Percentiles rank a stretch among this genome's conserved stretches.
Conservation (phyloP, 1,140 invertebrate genomes). For the Babylonia areolata region DNA sequence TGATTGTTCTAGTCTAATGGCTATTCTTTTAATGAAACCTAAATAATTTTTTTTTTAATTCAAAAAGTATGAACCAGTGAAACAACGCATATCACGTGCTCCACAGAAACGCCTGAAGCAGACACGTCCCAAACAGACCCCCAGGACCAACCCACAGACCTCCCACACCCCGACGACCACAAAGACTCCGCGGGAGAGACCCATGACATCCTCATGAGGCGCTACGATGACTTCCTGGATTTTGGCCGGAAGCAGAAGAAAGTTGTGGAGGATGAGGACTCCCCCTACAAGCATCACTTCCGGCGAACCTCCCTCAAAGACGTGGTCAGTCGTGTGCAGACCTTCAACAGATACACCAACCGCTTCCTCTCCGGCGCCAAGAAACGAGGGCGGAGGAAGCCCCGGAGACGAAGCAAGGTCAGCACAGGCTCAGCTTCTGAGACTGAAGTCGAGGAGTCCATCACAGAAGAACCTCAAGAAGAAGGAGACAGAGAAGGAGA, state of each 20-base stretch:
- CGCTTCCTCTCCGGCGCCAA: not conserved
- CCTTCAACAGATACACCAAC: not conserved
- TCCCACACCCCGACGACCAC: not conserved
- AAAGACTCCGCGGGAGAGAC: not conserved
- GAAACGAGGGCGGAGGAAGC: not conserved
- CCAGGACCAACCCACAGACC: not conserved
- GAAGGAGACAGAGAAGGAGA: not conserved
- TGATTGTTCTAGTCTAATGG: too few relatives aligned
- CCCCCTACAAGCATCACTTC: slow-evolving; percentile 9
- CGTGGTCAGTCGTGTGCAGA: not conserved
- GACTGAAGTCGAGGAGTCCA: not conserved
- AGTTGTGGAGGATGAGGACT: not conserved
- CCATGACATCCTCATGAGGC: not conserved
- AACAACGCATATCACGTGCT: not conserved
- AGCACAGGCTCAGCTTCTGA: not conserved
- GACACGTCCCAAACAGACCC: not conserved
- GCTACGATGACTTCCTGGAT: slow-evolving; percentile 6
- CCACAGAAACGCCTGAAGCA: not conserved
- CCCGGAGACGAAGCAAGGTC: not conserved
- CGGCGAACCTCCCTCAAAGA: not conserved
- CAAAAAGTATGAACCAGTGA: too few relatives aligned
- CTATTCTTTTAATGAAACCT: too few relatives aligned
- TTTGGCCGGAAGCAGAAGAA: not conserved
- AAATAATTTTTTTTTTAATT: too few relatives aligned
- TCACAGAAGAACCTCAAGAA: not conserved